A percentile compares a stretch with the other conserved stretches of the same genome.
Conservation (phyloP, 1,140 invertebrate genomes). For the Aleiodes sp. region DNA sequence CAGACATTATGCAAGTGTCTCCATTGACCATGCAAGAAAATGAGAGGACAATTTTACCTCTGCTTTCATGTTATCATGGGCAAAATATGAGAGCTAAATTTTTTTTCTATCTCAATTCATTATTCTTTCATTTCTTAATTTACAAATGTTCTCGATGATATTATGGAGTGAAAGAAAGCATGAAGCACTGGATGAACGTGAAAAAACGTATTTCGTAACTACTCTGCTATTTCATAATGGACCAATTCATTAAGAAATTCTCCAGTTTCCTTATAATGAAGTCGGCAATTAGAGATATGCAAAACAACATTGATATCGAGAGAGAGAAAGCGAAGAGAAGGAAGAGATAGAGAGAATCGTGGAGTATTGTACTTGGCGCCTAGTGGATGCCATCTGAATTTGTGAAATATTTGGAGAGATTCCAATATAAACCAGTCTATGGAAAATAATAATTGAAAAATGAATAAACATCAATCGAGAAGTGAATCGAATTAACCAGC, state of each 20-base stretch:
- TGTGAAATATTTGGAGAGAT: constrained; percentile 31
- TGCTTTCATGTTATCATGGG: too few relatives aligned
- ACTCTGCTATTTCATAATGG: constrained; percentile 21
- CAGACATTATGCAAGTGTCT: background rate
- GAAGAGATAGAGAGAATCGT: too few relatives aligned
- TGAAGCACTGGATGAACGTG: too few relatives aligned
- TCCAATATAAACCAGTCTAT: constrained; percentile 33
- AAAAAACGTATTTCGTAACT: background rate
- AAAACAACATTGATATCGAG: constrained; percentile 28
- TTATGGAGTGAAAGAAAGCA: too few relatives aligned
- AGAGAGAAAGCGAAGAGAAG: background rate
- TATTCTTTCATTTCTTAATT: too few relatives aligned
- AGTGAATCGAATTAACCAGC: too few relatives aligned
- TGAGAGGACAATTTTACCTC: background rate
- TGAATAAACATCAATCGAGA: too few relatives aligned
- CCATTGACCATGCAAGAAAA: constrained; percentile 1
- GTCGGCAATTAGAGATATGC: constrained; percentile 35
- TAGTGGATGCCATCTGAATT: constrained; percentile 27
- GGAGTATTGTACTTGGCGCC: constrained; percentile 4
- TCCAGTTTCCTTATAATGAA: constrained; percentile 22
- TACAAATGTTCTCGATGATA: too few relatives aligned
- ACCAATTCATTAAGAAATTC: constrained; percentile 31
- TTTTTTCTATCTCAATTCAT: too few relatives aligned
- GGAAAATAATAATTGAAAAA: too few relatives aligned
- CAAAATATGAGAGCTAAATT: too few relatives aligned